Evolutionary conservation across 92 coral and sea anemone species (phyloP), one percentile per base, ranked within the genome.

Genomic region (Isaurus tuberculatus): DNA sequence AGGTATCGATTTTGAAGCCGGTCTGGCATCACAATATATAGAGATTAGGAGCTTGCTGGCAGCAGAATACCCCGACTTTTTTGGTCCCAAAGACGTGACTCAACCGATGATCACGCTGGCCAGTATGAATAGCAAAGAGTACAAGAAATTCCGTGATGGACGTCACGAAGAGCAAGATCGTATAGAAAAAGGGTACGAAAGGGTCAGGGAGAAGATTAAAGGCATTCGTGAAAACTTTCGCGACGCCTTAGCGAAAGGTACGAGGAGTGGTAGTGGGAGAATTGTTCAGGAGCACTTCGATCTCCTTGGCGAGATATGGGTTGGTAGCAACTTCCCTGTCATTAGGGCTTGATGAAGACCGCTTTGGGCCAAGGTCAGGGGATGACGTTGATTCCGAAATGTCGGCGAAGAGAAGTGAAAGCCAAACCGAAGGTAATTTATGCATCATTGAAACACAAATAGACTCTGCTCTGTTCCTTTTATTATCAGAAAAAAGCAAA

Each of bases 171-270:
- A 66, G 27, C 43, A 66, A 66, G 26, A 32, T 15, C 23, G 23
- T 3, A 66, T 66, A 2, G 32, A 66, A 32, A 66, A 5, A 25
- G 72, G 42, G 44, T 66, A 66, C 11, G 72, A 33, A 30, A 30
- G 72, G 42, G 43, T 66, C 42, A 66, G 26, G 72, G 72, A 66
- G 42, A 66, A 66, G 72, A 66, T 33, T 66, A 15, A 32, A 66
- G 25, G 0, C 25, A 17, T 66, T 66, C 44, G 43, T 1, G 9
- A 66, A 66, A 32, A 16, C 44, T 19, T 66, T 66, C 20, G 72
- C 69, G 69, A 64, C 36, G 69, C 69, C 69, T 11, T 64, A 64
- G 69, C 20, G 69, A 64, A 64, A 28, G 36, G 32, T 11, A 61
- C 67, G 10, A 61, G 67, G 67, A 61, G 67, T 61, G 67, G 67